Conservation (phyloP, 2,797 vertebrate genomes). For the Sebastes hubbsi region DNA sequence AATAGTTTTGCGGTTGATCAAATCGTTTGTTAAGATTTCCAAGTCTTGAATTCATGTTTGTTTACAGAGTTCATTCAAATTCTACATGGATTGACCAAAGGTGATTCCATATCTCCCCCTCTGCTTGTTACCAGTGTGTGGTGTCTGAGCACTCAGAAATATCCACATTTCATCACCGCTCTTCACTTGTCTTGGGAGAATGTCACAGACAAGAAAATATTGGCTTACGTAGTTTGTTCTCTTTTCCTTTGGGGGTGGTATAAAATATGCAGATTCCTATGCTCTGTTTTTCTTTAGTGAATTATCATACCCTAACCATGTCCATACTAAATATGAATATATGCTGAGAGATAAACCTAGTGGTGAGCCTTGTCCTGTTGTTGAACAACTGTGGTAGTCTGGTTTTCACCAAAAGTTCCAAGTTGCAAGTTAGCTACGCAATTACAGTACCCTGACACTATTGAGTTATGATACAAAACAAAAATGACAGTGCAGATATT, state of each 20-base stretch:
- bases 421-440: too few species aligned
- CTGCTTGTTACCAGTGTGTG: conserved; percentile 40
- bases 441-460: too few species aligned
- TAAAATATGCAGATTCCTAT: background rate
- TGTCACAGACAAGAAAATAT: conserved; percentile 33
- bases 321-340: background rate
- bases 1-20: background rate
- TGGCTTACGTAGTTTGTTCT: background rate
- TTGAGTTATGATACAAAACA: too few species aligned
- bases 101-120: conserved; percentile 9
- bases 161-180: conserved; percentile 61
- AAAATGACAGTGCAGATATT: too few species aligned
- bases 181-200: conserved; percentile 34
- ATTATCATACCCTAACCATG: background rate
- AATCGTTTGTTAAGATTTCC: background rate
- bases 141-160: conserved; percentile 52
- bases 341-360: background rate
- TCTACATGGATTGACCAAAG: background rate
- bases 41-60: background rate
- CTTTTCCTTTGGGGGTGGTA: background rate
- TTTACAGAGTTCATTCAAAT: conserved; percentile 16
- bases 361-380: background rate
- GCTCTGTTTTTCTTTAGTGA: background rate
- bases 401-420: too few species aligned
- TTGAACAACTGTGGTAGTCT: too few species aligned